Percentiles rank a stretch among this genome's conserved stretches.
These are phyloP conservation scores for Galerucella calmariensis DNA, from an alignment of 2,888 invertebrate genomes.

Conservation along the genomic window DNA sequence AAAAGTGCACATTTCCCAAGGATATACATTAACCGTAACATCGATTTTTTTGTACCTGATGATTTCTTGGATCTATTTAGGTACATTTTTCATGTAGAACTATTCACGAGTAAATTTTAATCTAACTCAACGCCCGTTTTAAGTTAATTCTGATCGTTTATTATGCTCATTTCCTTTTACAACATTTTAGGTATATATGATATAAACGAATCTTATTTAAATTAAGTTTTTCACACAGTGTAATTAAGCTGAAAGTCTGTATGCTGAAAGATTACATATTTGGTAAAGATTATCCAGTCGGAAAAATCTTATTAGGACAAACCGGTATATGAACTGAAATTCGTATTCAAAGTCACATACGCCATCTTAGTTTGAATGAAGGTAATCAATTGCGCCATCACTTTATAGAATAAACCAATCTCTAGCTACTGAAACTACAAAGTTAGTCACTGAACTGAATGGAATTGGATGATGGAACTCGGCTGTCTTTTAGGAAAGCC, in stretches of 20 bases:
- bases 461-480: conserved; percentile 50
- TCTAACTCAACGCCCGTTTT: too few relatives aligned
- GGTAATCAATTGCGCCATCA: conserved; percentile 59
- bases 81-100: too few relatives aligned
- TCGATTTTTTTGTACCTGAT: too few relatives aligned
- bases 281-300: conserved; percentile 47
- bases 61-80: too few relatives aligned
- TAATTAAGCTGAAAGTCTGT: conserved; percentile 35
- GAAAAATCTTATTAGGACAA: conserved; percentile 49
- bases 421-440: conserved; percentile 43
- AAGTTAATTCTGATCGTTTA: too few relatives aligned
- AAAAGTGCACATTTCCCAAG: too few relatives aligned
- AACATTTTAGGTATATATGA: too few relatives aligned
- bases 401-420: conserved; percentile 49
- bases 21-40: too few relatives aligned
- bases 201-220: background rate
- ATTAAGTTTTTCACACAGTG: conserved; percentile 17
- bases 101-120: too few relatives aligned
- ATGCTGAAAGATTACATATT: conserved; percentile 37
- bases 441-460: conserved; percentile 53
- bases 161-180: too few relatives aligned
- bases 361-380: conserved; percentile 54
- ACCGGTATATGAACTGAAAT: conserved; percentile 50
- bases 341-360: conserved; percentile 52
- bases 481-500: conserved; percentile 14